phyloP scores from a whole-genome alignment of 2,113 vertebrate genomes.

The Cricetomys ansorgei region DNA sequence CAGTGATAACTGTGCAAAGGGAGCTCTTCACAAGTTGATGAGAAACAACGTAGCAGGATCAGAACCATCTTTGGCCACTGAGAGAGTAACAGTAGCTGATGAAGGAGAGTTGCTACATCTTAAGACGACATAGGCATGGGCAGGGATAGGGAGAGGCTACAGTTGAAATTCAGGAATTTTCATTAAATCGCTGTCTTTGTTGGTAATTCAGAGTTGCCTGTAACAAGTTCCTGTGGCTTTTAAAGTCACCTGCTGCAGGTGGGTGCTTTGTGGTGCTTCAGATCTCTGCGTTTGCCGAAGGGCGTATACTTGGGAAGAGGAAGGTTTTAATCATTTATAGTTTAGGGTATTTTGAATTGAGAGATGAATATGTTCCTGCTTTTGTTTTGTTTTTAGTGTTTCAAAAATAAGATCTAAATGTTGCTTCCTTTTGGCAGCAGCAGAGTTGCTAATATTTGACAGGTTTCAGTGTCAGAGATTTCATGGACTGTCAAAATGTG shows the following conservation, averaged over 20 bases:
- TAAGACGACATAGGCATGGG: neutral
- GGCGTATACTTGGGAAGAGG: neutral
- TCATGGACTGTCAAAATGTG: constrained; percentile 92
- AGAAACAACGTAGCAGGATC: neutral
- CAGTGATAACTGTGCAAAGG: neutral
- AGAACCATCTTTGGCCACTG: neutral
- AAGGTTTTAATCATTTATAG: constrained; percentile 56
- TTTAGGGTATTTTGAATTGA: constrained; percentile 83
- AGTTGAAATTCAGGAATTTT: neutral
- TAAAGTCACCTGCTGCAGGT: neutral
- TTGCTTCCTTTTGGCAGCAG: constrained; percentile 84
- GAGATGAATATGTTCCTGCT: constrained; percentile 80
- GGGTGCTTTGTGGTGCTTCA: neutral
- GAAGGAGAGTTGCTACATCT: neutral
- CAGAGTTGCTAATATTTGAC: constrained; percentile 91
- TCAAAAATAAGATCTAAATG: constrained; percentile 85
- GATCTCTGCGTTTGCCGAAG: neutral
- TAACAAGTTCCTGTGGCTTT: neutral
- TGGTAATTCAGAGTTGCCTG: neutral
- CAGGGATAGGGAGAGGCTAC: neutral
- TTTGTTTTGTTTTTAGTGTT: constrained; percentile 37
- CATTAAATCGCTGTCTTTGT: neutral
- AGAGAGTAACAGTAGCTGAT: neutral
- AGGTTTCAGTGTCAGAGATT: constrained; percentile 94
- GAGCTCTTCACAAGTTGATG: neutral